Percentiles rank a stretch among this genome's conserved stretches.
Conservation (phyloP, 1,140 invertebrate genomes). For the Neodiprion pinetum region DNA sequence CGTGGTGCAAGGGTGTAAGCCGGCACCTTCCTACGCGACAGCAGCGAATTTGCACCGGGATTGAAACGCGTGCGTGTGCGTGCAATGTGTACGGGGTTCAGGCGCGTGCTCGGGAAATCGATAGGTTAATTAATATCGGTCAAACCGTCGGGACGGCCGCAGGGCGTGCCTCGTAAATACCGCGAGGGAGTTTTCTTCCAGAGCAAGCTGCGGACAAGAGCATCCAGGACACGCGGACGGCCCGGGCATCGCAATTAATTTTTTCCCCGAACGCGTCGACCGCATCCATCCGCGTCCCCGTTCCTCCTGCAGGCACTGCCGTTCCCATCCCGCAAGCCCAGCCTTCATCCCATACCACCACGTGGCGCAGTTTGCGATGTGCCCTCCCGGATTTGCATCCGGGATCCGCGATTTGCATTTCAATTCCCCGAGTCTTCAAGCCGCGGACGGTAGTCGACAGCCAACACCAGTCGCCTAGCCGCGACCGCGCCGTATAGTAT, state of each 20-base stretch:
- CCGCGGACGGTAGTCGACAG: constrained; percentile 1
- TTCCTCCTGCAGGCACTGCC: background rate
- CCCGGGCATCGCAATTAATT: constrained; percentile 1
- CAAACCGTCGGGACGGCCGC: too few species aligned
- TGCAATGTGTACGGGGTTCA: too few species aligned
- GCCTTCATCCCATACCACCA: background rate
- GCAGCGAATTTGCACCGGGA: too few species aligned
- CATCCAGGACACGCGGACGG: background rate
- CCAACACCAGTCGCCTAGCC: background rate
- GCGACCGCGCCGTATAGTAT: background rate
- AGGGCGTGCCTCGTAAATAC: background rate
- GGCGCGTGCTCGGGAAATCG: too few species aligned
- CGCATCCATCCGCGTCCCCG: background rate
- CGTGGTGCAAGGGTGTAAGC: background rate
- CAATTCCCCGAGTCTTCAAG: background rate
- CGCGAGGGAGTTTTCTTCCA: background rate
- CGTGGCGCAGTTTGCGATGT: constrained; percentile 4
- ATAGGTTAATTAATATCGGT: too few species aligned
- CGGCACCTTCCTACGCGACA: too few species aligned
- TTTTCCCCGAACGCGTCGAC: background rate
- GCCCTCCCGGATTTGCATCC: background rate
- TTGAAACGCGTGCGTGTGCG: too few species aligned
- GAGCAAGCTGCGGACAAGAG: too few species aligned
- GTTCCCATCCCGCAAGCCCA: background rate
- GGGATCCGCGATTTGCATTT: constrained; percentile 7